Evolutionary conservation across 1,140 invertebrate genomes (phyloP), one percentile per base, ranked within the genome.

Genomic region (Drosophila chauvacae): DNA sequence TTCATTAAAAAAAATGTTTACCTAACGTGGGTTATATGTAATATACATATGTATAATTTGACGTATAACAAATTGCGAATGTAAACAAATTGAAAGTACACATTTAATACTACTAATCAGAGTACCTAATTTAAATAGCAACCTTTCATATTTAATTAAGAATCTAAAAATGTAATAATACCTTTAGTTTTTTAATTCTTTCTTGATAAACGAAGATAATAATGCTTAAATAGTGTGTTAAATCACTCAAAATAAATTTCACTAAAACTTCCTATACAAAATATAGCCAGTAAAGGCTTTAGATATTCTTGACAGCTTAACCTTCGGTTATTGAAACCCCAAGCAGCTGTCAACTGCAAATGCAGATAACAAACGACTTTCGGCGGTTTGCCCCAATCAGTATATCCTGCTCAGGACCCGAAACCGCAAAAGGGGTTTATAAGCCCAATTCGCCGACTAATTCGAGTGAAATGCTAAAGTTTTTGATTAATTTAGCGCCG

Each of bases 281-380:
- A 3, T 10, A 55, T 10, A 10, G 2, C 7, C 30, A 53, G n/a
- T 1, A 14, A 20, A 35, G 18, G 18, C 13, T 18, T 10, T n/a
- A n/a, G 20, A 7, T n/a, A 39, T 10, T 11, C 35, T 41, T 3
- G 13, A 18, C 16, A 28, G 20, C 7, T n/a, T 26, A 20, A 61
- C n/a, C 23, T 35, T 7, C 9, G 44, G n/a, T 26, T 44, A 48
- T 23, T 47, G 26, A n/a, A 63, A 47, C 23, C 37, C 11, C 5
- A 55, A 55, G 33, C 10, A 20, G 35, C 44, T 70, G 62, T 70
- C 66, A 70, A 68, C 62, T 55, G 66, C 66, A 70, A 70, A 20
- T 68, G 63, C 48, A 68, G 66, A 70, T 70, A 68, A 55, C 62
- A 70, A 68, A 68, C 66, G 66, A 68, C 39, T 53, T 62, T 30